Evolutionary conservation across 1,140 invertebrate species (phyloP).

Genomic region (Drosophila equinoxialis): DNA sequence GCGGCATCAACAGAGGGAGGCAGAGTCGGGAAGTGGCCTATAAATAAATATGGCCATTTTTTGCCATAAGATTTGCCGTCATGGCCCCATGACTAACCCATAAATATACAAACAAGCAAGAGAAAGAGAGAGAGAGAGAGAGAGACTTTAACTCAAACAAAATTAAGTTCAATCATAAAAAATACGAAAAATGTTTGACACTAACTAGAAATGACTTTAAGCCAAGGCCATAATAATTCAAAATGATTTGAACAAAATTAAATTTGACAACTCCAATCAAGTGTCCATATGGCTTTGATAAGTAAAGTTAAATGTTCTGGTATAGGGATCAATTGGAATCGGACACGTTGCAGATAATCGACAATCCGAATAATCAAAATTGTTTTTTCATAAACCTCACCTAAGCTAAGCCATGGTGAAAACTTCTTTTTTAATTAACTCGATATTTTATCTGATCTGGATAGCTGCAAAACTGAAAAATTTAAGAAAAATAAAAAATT

Average conservation of each 20-base stretch:
- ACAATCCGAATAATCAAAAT: no score
- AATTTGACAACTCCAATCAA: not conserved
- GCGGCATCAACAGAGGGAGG: not conserved
- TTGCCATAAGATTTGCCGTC: conserved; percentile 8
- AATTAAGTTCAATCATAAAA: not conserved
- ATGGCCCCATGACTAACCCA: conserved; percentile 10
- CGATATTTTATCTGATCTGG: no score
- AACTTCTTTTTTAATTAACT: no score
- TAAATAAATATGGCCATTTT: conserved; percentile 16
- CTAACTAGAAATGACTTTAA: conserved; percentile 3
- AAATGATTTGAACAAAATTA: not conserved
- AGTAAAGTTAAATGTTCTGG: no score
- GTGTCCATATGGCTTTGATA: no score
- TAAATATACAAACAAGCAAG: conserved; percentile 6
- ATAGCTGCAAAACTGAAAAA: no score
- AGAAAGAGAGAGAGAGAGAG: no score
- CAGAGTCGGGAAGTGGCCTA: not conserved
- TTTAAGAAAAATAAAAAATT: no score
- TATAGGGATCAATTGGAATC: no score
- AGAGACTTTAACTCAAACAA: not conserved
- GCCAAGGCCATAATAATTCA: not conserved
- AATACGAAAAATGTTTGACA: not conserved
- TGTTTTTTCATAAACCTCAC: no score
- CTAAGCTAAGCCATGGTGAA: no score
- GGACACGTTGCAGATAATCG: no score